Conservation (phyloP, 1,140 invertebrate species). For the Calephelis virginiensis region DNA sequence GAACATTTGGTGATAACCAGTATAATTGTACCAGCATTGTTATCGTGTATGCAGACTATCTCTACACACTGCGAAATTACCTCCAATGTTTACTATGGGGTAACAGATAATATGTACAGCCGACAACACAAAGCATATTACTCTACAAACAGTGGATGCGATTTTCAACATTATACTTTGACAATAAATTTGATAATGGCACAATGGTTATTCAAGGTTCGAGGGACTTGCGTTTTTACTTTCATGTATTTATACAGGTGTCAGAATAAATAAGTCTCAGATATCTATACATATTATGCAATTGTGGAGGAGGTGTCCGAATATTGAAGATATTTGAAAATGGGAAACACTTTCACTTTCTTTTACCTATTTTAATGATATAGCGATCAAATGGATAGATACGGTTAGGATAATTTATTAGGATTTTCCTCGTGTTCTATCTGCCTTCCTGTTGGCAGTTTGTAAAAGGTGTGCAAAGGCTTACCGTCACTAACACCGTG, state of each 20-base stretch:
- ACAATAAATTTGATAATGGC: background rate
- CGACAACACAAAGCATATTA: slow-evolving; percentile 15
- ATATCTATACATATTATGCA: background rate
- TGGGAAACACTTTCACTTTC: too few relatives aligned
- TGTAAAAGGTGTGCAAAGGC: too few relatives aligned
- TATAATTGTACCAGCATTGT: slow-evolving; percentile 35
- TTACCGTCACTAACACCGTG: too few relatives aligned
- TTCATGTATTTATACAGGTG: slow-evolving; percentile 49
- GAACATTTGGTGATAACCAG: slow-evolving; percentile 43
- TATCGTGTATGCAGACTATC: slow-evolving; percentile 39
- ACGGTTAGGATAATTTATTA: too few relatives aligned
- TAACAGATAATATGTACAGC: slow-evolving; percentile 35
- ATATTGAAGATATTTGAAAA: too few relatives aligned
- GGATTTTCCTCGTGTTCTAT: too few relatives aligned
- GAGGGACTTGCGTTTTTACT: slow-evolving; percentile 1
- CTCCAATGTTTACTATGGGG: slow-evolving; percentile 39
- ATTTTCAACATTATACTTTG: slow-evolving; percentile 18
- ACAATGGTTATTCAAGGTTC: background rate
- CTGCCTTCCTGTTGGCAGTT: too few relatives aligned
- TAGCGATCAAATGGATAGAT: too few relatives aligned
- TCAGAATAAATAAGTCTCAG: slow-evolving; percentile 22
- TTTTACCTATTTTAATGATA: too few relatives aligned
- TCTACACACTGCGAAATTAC: slow-evolving; percentile 43
- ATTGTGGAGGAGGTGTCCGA: too few relatives aligned
- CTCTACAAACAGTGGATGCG: slow-evolving; percentile 20